Evolutionary conservation across 1,140 invertebrate species (phyloP).

Genomic region (Popillia japonica): DNA sequence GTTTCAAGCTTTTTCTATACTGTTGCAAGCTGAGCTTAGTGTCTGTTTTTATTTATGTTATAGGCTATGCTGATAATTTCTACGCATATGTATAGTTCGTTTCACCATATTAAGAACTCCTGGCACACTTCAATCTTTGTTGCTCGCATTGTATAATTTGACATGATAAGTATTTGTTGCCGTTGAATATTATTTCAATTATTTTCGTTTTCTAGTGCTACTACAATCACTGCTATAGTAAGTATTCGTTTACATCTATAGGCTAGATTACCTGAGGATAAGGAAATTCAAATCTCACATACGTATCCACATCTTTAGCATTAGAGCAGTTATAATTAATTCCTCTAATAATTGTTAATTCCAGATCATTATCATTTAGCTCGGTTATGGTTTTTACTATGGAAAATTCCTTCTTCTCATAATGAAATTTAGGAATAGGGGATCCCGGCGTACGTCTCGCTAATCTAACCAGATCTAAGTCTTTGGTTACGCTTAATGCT

Average conservation of each 20-base stretch:
- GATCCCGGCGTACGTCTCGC: slow-evolving; percentile 68
- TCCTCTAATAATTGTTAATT: slow-evolving; percentile 86
- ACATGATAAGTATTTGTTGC: no score
- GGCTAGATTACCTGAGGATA: slow-evolving; percentile 76
- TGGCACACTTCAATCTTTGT: no score
- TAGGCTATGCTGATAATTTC: no score
- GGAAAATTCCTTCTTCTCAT: slow-evolving; percentile 88
- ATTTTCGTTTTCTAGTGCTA: no score
- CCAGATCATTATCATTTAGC: slow-evolving; percentile 88
- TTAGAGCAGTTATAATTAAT: slow-evolving; percentile 86
- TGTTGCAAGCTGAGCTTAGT: no score
- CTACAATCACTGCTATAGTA: no score
- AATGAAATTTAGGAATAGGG: slow-evolving; percentile 90
- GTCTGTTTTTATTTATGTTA: no score
- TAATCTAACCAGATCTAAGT: slow-evolving; percentile 86
- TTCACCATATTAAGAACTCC: no score
- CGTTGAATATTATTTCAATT: no score
- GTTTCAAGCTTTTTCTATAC: no score
- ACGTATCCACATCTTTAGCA: slow-evolving; percentile 92
- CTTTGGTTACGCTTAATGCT: slow-evolving; percentile 83
- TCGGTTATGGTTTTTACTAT: slow-evolving; percentile 95
- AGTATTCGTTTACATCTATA: neutral
- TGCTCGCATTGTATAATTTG: no score
- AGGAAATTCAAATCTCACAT: slow-evolving; percentile 93
- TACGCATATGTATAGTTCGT: no score